Conservation (phyloP, 2,113 vertebrate species). For the Oncorhynchus gorbuscha region DNA sequence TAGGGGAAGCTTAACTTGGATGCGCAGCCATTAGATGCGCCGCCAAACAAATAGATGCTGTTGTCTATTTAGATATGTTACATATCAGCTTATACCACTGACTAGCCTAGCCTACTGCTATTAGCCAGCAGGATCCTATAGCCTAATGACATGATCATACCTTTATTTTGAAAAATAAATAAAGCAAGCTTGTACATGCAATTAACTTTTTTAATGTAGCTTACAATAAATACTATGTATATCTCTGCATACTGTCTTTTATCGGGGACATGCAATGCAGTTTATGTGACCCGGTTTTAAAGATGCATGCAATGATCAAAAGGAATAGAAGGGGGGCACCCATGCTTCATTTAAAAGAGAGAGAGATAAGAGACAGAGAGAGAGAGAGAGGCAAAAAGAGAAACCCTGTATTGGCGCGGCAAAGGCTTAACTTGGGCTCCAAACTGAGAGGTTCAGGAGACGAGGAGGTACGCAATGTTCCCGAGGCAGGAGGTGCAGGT, state of each 20-base stretch:
- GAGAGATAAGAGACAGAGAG: background rate
- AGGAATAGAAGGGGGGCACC: conserved; percentile 88
- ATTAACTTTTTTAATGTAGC: too few relatives aligned
- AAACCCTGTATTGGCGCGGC: conserved; percentile 30
- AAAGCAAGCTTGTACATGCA: too few relatives aligned
- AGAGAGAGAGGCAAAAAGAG: conserved; percentile 39
- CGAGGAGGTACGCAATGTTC: conserved; percentile 57
- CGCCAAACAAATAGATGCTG: too few relatives aligned
- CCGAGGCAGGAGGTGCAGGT: conserved; percentile 71
- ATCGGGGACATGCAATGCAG: conserved; percentile 70
- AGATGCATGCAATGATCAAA: conserved; percentile 77
- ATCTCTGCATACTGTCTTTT: conserved; percentile 7
- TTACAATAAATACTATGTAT: background rate
- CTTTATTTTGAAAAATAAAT: too few relatives aligned
- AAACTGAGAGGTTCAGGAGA: conserved; percentile 60
- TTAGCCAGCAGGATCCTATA: too few relatives aligned
- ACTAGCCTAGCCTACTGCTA: too few relatives aligned
- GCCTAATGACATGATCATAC: too few relatives aligned
- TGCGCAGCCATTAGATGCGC: too few relatives aligned
- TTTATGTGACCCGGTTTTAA: conserved; percentile 85
- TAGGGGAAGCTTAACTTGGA: too few relatives aligned
- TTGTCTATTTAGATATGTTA: too few relatives aligned
- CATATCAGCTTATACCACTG: too few relatives aligned
- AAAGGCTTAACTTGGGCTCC: conserved; percentile 53
- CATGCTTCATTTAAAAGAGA: conserved; percentile 67